phyloP scores from a whole-genome alignment of 1,140 invertebrate genomes.

The Adelges cooleyi region DNA sequence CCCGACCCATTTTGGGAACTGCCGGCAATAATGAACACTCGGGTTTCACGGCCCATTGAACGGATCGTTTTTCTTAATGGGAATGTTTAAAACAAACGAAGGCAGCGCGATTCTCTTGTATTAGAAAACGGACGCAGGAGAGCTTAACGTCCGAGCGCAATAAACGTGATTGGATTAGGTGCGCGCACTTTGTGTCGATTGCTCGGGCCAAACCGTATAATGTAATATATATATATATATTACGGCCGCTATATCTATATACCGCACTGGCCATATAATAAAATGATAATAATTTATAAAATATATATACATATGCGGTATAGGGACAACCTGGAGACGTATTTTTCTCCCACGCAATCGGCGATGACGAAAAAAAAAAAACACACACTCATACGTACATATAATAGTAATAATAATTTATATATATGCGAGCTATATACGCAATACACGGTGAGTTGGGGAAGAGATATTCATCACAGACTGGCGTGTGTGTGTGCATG shows the following conservation, averaged over 20 bases:
- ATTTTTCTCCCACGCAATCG: conserved; percentile 21
- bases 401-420: conserved; percentile 13
- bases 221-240: background rate
- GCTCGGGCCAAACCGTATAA: background rate
- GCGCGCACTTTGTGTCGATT: conserved; percentile 19
- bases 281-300: background rate
- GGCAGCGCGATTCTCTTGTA: conserved; percentile 13
- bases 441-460: conserved; percentile 6
- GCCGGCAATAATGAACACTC: background rate
- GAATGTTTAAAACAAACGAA: conserved; percentile 1
- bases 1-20: background rate
- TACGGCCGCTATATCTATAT: too few species aligned
- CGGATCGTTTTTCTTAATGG: background rate
- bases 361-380: background rate
- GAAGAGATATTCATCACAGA: conserved; percentile 17
- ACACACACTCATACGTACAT: background rate
- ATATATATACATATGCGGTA: too few species aligned
- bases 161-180: conserved; percentile 20
- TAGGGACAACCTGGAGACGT: background rate
- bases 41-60: conserved; percentile 17
- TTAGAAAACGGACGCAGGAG: background rate
- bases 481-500: background rate
- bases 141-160: background rate
- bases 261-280: background rate
- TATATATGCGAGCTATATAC: background rate